Evolutionary conservation across 2,113 vertebrate genomes (phyloP).

Genomic region (Eleginops maclovinus): DNA sequence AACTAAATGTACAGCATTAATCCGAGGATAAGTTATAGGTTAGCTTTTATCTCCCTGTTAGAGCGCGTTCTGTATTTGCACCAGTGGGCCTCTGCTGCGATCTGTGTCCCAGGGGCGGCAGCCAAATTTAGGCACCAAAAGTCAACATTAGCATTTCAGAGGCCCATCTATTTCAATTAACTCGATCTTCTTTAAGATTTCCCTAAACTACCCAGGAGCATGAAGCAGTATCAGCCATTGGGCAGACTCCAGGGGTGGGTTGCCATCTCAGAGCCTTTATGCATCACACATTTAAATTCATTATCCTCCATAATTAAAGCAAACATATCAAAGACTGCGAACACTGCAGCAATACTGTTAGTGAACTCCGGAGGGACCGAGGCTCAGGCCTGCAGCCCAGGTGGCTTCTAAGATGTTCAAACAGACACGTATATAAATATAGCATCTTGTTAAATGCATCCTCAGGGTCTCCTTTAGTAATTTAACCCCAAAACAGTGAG

Average conservation of each 20-base stretch:
- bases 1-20: slow-evolving; percentile 9
- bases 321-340: slow-evolving; percentile 59
- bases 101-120: slow-evolving; percentile 3
- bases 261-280: slow-evolving; percentile 56
- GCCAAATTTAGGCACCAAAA: slow-evolving; percentile 53
- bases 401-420: slow-evolving; percentile 27
- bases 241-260: slow-evolving; percentile 20
- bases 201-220: slow-evolving; percentile 35
- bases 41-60: not conserved
- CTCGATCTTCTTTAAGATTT: slow-evolving; percentile 41
- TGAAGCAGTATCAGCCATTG: slow-evolving; percentile 42
- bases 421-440: slow-evolving; percentile 1
- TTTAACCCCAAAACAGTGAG: slow-evolving; percentile 29
- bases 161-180: slow-evolving; percentile 59
- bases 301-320: slow-evolving; percentile 74
- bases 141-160: slow-evolving; percentile 72
- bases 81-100: slow-evolving; percentile 7
- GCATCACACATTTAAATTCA: slow-evolving; percentile 61
- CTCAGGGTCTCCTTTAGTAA: slow-evolving; percentile 38
- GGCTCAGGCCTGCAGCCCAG: slow-evolving; percentile 28
- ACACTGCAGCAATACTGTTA: slow-evolving; percentile 30
- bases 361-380: slow-evolving; percentile 33
- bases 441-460: slow-evolving; percentile 42
- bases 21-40: slow-evolving; percentile 34
- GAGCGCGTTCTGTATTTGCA: slow-evolving; percentile 10